A percentile compares a stretch with the other conserved stretches of the same genome.
Conservation (phyloP, 2,888 invertebrate genomes). For the Hartigia nigra region DNA sequence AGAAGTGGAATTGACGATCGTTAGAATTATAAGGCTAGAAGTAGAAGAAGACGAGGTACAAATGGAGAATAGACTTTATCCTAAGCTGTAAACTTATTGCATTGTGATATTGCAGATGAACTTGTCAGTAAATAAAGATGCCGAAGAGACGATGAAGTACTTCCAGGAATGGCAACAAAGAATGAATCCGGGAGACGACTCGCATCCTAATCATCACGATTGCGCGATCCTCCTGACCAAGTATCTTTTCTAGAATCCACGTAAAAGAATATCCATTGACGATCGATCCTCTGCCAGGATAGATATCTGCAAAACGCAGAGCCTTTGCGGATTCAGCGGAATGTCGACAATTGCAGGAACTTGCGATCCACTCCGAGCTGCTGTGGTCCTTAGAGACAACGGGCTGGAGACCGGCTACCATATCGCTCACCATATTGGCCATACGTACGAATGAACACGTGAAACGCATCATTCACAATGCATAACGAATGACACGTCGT, state of each 20-base stretch:
- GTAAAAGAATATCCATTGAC: not conserved
- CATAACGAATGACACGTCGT: not conserved
- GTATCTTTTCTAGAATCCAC: slow-evolving; percentile 46
- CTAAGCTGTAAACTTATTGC: not conserved
- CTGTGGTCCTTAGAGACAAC: slow-evolving; percentile 69
- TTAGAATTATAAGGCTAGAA: slow-evolving; percentile 68
- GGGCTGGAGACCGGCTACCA: slow-evolving; percentile 70
- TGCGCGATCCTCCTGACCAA: slow-evolving; percentile 70
- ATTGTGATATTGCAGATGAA: slow-evolving; percentile 51
- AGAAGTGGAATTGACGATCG: slow-evolving; percentile 69
- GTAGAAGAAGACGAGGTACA: slow-evolving; percentile 64
- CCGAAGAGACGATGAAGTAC: slow-evolving; percentile 67
- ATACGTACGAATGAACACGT: slow-evolving; percentile 64
- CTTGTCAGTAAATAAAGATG: slow-evolving; percentile 64
- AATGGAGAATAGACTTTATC: not conserved
- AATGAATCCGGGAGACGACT: slow-evolving; percentile 68
- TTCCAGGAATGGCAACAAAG: slow-evolving; percentile 71
- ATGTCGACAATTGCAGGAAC: slow-evolving; percentile 70
- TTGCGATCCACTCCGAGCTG: slow-evolving; percentile 69
- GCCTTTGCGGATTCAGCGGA: slow-evolving; percentile 66
- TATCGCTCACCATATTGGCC: slow-evolving; percentile 72
- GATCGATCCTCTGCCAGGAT: slow-evolving; percentile 46
- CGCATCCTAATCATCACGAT: slow-evolving; percentile 72
- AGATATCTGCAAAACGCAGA: slow-evolving; percentile 58
- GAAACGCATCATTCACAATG: not conserved